Evolutionary conservation across 2,797 vertebrate genomes (phyloP).

Genomic region (Thalassophryne amazonica): DNA sequence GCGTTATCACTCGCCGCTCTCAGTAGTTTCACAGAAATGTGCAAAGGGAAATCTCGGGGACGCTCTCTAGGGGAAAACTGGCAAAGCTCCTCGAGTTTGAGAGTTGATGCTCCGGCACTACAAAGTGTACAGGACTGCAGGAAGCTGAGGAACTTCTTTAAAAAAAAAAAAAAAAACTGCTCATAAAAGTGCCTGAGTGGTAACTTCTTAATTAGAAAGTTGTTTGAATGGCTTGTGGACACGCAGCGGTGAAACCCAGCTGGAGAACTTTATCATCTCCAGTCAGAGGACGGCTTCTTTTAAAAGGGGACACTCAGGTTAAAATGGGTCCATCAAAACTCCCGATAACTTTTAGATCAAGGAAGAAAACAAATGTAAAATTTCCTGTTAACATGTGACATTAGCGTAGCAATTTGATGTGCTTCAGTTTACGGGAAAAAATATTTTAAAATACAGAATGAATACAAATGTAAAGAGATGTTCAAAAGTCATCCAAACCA

Average conservation of each 20-base stretch:
- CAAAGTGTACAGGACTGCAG: slow-evolving; percentile 53
- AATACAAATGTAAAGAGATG: not conserved
- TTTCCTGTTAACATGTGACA: slow-evolving; percentile 8
- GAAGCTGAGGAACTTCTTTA: slow-evolving; percentile 62
- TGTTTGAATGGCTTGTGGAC: slow-evolving; percentile 51
- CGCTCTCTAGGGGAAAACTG: slow-evolving; percentile 60
- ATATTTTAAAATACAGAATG: slow-evolving; percentile 8
- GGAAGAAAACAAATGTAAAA: slow-evolving; percentile 45
- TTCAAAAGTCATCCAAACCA: too few species aligned
- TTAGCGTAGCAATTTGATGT: slow-evolving; percentile 11
- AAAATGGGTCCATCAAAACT: slow-evolving; percentile 36
- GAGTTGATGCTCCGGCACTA: slow-evolving; percentile 53
- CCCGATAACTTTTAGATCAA: slow-evolving; percentile 1
- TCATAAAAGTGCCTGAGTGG: slow-evolving; percentile 45
- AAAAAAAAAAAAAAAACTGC: too few species aligned
- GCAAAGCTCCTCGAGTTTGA: slow-evolving; percentile 58
- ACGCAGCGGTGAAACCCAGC: slow-evolving; percentile 14
- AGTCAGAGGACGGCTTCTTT: slow-evolving; percentile 20
- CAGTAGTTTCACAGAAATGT: slow-evolving; percentile 52
- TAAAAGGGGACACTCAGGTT: slow-evolving; percentile 24
- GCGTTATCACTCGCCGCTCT: slow-evolving; percentile 62
- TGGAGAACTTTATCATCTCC: slow-evolving; percentile 60
- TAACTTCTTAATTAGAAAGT: slow-evolving; percentile 70
- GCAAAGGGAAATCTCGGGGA: slow-evolving; percentile 57
- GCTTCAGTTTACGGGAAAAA: slow-evolving; percentile 5